Conservation (phyloP, 2,113 vertebrate species). For the Gracilinanus agilis region DNA sequence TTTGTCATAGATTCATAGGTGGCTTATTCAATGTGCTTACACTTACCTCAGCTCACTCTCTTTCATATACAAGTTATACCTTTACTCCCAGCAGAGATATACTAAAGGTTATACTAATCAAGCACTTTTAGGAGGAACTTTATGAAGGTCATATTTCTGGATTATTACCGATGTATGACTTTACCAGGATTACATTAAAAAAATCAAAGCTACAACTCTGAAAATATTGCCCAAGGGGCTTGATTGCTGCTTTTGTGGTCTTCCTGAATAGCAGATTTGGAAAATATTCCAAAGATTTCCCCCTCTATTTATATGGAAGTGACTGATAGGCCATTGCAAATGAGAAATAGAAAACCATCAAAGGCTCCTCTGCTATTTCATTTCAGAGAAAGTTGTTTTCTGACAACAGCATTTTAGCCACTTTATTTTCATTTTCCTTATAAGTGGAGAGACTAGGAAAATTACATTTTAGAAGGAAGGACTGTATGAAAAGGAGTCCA, state of each 20-base stretch:
- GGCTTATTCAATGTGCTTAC: background rate
- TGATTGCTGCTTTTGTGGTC: constrained; percentile 48
- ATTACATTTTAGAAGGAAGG: constrained; percentile 76
- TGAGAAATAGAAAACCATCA: constrained; percentile 60
- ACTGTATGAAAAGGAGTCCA: constrained; percentile 53
- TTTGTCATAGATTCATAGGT: background rate
- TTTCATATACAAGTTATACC: background rate
- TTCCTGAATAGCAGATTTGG: constrained; percentile 47
- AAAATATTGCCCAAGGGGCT: constrained; percentile 5
- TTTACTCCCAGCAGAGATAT: background rate
- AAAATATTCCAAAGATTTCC: constrained; percentile 76
- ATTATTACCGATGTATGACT: background rate
- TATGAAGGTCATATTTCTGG: constrained; percentile 8
- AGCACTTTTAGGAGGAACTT: background rate
- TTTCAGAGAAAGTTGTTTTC: constrained; percentile 73
- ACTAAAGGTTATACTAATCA: background rate
- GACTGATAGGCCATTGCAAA: constrained; percentile 62
- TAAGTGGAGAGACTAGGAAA: constrained; percentile 62
- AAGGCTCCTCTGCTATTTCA: constrained; percentile 72
- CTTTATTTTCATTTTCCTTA: constrained; percentile 74
- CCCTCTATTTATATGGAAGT: constrained; percentile 52
- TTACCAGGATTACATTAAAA: constrained; percentile 32
- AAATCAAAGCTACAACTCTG: constrained; percentile 36
- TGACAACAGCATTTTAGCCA: constrained; percentile 67
- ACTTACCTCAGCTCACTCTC: background rate